Evolutionary conservation across 2,888 invertebrate genomes (phyloP).

Genomic region (Hydroisotoma schaefferi): DNA sequence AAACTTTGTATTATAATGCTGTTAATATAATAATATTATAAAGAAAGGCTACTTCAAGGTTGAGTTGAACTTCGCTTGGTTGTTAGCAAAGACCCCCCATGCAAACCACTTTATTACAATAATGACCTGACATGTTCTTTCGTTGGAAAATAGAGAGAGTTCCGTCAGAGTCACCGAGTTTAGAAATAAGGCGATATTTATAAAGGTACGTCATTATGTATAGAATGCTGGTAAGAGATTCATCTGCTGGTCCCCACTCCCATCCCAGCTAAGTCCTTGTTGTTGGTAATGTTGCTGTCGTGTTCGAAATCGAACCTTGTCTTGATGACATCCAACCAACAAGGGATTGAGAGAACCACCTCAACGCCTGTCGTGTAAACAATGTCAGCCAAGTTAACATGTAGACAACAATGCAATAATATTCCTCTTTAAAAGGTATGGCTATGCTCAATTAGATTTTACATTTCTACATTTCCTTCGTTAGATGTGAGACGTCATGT

Average conservation of each 20-base stretch:
- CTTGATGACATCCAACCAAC: background rate
- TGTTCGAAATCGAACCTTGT: slow-evolving; percentile 3
- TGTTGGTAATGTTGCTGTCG: slow-evolving; percentile 3
- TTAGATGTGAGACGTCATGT: background rate
- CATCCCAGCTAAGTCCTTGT: background rate
- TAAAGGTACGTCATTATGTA: no score
- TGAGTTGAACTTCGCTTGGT: no score
- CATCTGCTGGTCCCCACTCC: background rate
- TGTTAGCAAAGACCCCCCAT: slow-evolving; percentile 45
- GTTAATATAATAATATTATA: no score
- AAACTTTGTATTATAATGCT: no score
- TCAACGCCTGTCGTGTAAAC: slow-evolving; percentile 9
- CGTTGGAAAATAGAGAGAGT: background rate
- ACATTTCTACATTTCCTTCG: no score
- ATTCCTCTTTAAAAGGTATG: background rate
- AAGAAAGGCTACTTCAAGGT: slow-evolving; percentile 5
- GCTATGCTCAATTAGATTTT: slow-evolving; percentile 1
- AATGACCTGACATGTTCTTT: slow-evolving; percentile 31
- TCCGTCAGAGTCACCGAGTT: no score
- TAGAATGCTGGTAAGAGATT: no score
- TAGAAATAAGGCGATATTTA: no score
- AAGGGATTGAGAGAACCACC: background rate
- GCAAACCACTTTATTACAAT: slow-evolving; percentile 38
- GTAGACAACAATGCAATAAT: background rate
- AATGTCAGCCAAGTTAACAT: slow-evolving; percentile 2